A percentile compares a stretch with the other conserved stretches of the same genome.
These are phyloP conservation scores for Brachionus manjavacas DNA, from an alignment of 1,140 invertebrate genomes.

Conservation along the genomic window DNA sequence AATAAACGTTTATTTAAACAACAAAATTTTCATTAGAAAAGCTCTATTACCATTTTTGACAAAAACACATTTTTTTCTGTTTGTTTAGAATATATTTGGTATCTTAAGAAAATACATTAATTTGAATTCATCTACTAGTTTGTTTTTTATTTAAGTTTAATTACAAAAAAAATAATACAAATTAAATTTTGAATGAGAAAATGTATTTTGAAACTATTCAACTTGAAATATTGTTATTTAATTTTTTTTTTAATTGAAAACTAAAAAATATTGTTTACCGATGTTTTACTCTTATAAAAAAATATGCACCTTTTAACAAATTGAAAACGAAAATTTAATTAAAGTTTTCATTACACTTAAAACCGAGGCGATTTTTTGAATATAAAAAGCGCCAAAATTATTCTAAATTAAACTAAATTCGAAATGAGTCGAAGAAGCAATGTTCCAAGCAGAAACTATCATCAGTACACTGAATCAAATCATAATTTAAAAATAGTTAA, in stretches of 20 bases:
- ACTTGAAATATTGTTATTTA: background rate
- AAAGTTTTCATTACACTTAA: background rate
- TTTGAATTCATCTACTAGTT: background rate
- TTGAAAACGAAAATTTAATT: background rate
- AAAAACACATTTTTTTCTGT: background rate
- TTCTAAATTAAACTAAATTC: background rate
- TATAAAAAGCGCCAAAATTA: background rate
- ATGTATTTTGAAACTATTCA: background rate
- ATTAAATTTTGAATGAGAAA: background rate
- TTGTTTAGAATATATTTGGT: background rate
- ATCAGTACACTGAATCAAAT: background rate
- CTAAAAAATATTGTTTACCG: background rate
- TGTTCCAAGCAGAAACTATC: background rate
- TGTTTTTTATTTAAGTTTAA: background rate
- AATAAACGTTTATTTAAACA: background rate
- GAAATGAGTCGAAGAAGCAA: background rate
- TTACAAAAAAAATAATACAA: background rate
- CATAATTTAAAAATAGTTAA: slow-evolving; percentile 23
- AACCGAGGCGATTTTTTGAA: background rate
- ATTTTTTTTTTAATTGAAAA: background rate
- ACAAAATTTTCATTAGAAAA: background rate
- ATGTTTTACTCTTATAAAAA: background rate
- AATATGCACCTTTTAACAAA: background rate
- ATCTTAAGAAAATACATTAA: background rate
- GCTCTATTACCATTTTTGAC: background rate